phyloP scores from a whole-genome alignment of 2,113 vertebrate genomes.

The Ariopsis seemanni region DNA sequence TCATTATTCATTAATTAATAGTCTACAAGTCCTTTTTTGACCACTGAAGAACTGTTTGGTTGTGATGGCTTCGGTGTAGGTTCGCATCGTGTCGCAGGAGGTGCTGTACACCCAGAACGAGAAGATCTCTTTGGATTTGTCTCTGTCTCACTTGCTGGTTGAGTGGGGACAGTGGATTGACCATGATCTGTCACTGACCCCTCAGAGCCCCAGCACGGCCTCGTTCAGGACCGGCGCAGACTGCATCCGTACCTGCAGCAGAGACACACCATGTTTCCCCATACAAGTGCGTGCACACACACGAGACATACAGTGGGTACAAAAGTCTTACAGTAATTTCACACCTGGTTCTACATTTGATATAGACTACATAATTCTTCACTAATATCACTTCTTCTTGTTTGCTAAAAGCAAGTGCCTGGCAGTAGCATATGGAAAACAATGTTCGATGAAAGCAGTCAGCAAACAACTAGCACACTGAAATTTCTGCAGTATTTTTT shows the following conservation, averaged over 20 bases:
- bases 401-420: background rate
- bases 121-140: slow-evolving; percentile 73
- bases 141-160: slow-evolving; percentile 75
- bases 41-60: background rate
- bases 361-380: background rate
- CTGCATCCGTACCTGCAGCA: slow-evolving; percentile 72
- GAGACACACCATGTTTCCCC: slow-evolving; percentile 75
- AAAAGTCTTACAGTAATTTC: background rate
- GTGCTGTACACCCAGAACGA: slow-evolving; percentile 75
- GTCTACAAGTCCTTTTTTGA: background rate
- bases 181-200: slow-evolving; percentile 75
- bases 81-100: slow-evolving; percentile 73
- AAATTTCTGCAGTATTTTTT: background rate
- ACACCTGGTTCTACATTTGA: background rate
- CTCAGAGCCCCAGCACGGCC: slow-evolving; percentile 73
- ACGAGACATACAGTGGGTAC: background rate
- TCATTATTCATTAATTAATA: background rate
- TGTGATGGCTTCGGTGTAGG: slow-evolving; percentile 57
- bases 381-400: background rate
- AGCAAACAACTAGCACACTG: background rate
- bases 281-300: slow-evolving; percentile 65
- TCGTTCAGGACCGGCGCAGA: slow-evolving; percentile 72
- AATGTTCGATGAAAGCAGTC: background rate
- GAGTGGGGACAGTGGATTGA: slow-evolving; percentile 83
- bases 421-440: background rate